Conservation (phyloP, 2,797 vertebrate genomes). For the Myiotriccus ornatus region DNA sequence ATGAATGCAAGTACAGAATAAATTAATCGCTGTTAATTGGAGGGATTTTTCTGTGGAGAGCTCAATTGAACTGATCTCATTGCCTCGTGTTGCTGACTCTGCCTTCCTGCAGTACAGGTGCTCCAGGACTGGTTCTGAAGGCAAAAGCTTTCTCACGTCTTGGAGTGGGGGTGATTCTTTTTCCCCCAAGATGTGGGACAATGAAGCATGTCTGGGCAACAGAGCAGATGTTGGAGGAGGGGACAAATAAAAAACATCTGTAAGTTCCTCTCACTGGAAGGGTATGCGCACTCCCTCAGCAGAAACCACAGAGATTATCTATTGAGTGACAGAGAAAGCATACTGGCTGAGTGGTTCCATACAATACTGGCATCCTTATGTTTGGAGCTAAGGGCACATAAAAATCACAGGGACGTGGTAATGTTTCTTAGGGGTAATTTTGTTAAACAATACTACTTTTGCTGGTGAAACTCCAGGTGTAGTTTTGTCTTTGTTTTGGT, state of each 20-base stretch:
- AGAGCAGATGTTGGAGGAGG: neutral
- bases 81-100: neutral
- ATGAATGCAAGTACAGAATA: neutral
- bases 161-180: neutral
- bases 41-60: neutral
- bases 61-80: neutral
- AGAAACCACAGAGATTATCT: conserved; percentile 2
- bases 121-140: neutral
- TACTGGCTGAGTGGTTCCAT: neutral
- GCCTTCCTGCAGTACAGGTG: neutral
- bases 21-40: neutral
- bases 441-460: neutral
- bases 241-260: conserved; percentile 32
- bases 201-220: neutral
- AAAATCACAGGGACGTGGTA: neutral
- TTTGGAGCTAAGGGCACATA: neutral
- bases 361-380: neutral
- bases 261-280: neutral
- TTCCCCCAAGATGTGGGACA: neutral
- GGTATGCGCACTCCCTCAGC: neutral
- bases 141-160: neutral
- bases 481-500: neutral
- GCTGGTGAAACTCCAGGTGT: neutral
- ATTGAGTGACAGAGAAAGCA: rapidly evolving
- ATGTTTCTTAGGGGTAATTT: neutral